Evolutionary conservation across 2,888 invertebrate genomes (phyloP).

Genomic region (Platycnemis pennipes): DNA sequence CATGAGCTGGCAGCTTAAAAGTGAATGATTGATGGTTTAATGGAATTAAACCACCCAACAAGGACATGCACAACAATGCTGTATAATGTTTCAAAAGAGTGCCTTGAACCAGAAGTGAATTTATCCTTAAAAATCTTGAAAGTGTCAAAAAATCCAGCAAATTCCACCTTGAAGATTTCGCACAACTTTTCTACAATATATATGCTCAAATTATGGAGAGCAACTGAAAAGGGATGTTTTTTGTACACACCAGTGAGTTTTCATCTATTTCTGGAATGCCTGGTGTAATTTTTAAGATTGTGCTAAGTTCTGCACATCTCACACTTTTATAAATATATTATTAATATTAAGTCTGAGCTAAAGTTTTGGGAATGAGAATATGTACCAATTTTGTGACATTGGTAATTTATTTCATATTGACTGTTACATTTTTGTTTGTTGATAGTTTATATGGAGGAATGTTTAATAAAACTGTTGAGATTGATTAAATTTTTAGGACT

Average conservation of each 20-base stretch:
- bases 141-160: background rate
- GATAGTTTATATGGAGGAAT: slow-evolving; percentile 17
- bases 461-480: slow-evolving; percentile 25
- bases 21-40: background rate
- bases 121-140: background rate
- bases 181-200: slow-evolving; percentile 1
- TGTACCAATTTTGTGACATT: background rate
- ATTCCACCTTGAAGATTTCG: background rate
- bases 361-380: background rate
- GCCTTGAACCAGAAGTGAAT: background rate
- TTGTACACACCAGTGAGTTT: background rate
- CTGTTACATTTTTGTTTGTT: slow-evolving; percentile 13
- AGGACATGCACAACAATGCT: background rate
- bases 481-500: background rate
- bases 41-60: background rate
- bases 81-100: background rate
- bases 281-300: background rate
- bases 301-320: background rate
- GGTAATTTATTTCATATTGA: background rate
- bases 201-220: background rate
- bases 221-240: background rate
- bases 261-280: background rate
- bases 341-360: background rate
- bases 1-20: background rate
- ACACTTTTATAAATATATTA: background rate